Evolutionary conservation across 2,888 invertebrate genomes (phyloP).

Genomic region (Trachelus tabidus): DNA sequence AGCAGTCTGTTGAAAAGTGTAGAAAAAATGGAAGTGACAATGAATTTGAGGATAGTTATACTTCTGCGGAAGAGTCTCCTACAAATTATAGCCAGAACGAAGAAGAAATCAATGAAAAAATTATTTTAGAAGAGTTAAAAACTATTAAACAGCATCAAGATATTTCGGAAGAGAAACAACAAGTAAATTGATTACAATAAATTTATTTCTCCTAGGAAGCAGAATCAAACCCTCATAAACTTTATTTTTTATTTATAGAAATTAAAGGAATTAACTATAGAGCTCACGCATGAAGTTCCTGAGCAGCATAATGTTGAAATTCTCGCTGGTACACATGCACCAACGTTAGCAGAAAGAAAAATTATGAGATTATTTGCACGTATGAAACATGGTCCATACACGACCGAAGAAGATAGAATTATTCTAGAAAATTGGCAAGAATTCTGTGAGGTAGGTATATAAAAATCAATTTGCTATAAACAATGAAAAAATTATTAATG

Average conservation of each 20-base stretch:
- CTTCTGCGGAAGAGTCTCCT: background rate
- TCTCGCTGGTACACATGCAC: constrained; percentile 36
- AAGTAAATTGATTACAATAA: constrained; percentile 11
- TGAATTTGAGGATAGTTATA: background rate
- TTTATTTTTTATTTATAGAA: constrained; percentile 31
- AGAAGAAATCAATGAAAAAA: constrained; percentile 6
- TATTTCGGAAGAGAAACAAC: constrained; percentile 6
- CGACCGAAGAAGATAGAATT: constrained; percentile 41
- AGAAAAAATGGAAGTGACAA: background rate
- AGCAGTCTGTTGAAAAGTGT: background rate
- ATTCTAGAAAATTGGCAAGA: constrained; percentile 52
- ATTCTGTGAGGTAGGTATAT: constrained; percentile 49
- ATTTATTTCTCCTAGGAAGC: constrained; percentile 1
- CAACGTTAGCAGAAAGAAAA: constrained; percentile 28
- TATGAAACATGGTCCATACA: constrained; percentile 42
- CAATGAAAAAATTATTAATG: background rate
- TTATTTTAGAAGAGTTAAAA: constrained; percentile 12
- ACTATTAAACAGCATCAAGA: constrained; percentile 4
- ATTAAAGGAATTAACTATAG: constrained; percentile 35
- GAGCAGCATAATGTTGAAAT: constrained; percentile 49
- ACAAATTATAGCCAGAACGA: background rate
- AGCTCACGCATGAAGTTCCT: constrained; percentile 41
- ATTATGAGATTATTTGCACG: constrained; percentile 37
- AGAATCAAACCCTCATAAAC: background rate
- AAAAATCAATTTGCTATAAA: background rate